Conservation (phyloP, 2,797 vertebrate genomes). For the Peromyscus melanophrys region DNA sequence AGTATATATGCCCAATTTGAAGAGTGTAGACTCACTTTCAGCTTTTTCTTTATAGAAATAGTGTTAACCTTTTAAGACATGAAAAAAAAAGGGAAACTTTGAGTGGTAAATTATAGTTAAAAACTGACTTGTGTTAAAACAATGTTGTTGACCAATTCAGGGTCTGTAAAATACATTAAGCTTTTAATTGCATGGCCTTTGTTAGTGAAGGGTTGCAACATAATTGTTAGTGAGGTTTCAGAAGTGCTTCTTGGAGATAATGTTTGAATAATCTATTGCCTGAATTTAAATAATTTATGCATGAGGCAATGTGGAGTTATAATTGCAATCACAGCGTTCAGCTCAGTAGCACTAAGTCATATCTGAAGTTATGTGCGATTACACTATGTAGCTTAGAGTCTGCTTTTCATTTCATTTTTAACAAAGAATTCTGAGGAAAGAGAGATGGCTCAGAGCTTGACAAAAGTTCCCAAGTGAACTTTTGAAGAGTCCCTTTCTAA, state of each 20-base stretch:
- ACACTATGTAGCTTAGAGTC: slow-evolving; percentile 76
- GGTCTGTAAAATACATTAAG: slow-evolving; percentile 73
- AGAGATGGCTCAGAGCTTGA: slow-evolving; percentile 83
- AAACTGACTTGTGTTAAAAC: slow-evolving; percentile 75
- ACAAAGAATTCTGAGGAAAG: slow-evolving; percentile 83
- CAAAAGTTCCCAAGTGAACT: slow-evolving; percentile 85
- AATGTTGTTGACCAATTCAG: slow-evolving; percentile 77
- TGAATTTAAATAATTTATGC: slow-evolving; percentile 92
- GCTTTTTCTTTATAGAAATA: slow-evolving; percentile 19
- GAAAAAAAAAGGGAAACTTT: slow-evolving; percentile 35
- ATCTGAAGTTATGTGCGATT: slow-evolving; percentile 89
- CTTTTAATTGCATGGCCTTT: slow-evolving; percentile 83
- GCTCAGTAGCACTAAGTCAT: slow-evolving; percentile 80
- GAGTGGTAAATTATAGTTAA: slow-evolving; percentile 68
- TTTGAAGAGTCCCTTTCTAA: slow-evolving; percentile 83
- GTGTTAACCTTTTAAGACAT: slow-evolving; percentile 43
- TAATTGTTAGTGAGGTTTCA: slow-evolving; percentile 85
- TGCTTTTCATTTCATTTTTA: slow-evolving; percentile 85
- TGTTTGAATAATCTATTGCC: slow-evolving; percentile 89
- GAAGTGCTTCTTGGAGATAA: slow-evolving; percentile 90
- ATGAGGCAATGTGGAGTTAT: slow-evolving; percentile 86
- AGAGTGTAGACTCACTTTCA: slow-evolving; percentile 66
- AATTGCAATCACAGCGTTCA: slow-evolving; percentile 90
- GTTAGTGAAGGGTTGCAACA: slow-evolving; percentile 79
- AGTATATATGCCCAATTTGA: slow-evolving; percentile 42